Evolutionary conservation across 2,113 vertebrate species (phyloP).

Genomic region (Phylloscopus trochiloides): DNA sequence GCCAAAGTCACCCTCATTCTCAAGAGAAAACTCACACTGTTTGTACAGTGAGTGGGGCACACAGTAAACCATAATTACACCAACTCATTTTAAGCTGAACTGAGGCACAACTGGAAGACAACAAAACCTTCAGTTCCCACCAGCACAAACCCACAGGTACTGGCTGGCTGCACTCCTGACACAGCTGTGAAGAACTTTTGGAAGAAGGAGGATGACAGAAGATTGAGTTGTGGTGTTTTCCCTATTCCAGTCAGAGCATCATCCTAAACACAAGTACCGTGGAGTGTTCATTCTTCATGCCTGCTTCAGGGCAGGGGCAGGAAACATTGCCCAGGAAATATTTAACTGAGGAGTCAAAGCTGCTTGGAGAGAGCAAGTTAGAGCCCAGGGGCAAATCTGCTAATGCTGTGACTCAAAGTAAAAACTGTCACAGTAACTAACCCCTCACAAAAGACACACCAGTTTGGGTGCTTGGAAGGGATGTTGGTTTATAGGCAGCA

Average conservation of each 20-base stretch:
- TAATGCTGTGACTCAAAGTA: background rate
- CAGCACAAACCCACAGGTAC: background rate
- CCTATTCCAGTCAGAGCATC: background rate
- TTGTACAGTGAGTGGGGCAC: background rate
- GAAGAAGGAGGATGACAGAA: background rate
- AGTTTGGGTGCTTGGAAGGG: background rate
- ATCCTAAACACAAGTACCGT: rapidly evolving
- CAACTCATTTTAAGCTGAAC: background rate
- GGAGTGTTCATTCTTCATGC: rapidly evolving
- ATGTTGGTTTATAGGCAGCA: background rate
- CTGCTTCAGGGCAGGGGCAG: background rate
- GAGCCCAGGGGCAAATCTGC: background rate
- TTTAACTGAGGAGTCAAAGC: background rate
- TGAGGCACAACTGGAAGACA: background rate
- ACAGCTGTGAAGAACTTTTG: background rate
- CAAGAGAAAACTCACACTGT: background rate
- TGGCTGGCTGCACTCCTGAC: background rate
- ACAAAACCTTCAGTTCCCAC: background rate
- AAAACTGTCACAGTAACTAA: background rate
- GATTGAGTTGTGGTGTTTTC: background rate
- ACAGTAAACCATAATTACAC: background rate
- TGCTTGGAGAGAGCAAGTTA: background rate
- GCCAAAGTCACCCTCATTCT: background rate
- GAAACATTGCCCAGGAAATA: background rate
- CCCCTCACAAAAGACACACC: background rate